A percentile compares a stretch with the other conserved stretches of the same genome.
Evolutionary conservation across 2,113 vertebrate genomes (phyloP).

Genomic region (Centropristis striata): DNA sequence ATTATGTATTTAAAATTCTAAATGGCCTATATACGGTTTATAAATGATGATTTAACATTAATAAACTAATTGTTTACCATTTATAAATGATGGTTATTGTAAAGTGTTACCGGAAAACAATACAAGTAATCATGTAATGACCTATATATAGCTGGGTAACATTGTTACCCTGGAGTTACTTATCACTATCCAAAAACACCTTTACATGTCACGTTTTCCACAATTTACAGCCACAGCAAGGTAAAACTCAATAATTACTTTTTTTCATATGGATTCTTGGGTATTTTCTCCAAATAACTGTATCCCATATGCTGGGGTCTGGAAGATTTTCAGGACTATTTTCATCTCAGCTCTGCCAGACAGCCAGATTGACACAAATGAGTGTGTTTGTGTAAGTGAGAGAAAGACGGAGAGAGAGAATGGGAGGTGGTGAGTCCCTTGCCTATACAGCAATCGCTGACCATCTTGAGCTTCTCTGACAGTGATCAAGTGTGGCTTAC

Average conservation of each 20-base stretch:
- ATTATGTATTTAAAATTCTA: too few species aligned
- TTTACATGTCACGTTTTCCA: neutral
- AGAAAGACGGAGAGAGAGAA: slow-evolving; percentile 18
- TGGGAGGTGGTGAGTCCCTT: slow-evolving; percentile 46
- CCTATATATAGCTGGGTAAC: neutral
- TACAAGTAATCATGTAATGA: slow-evolving; percentile 10
- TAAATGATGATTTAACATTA: too few species aligned
- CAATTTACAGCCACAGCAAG: neutral
- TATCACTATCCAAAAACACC: neutral
- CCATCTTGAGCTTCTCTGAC: slow-evolving; percentile 79
- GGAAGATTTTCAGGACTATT: slow-evolving; percentile 44
- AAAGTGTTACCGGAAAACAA: too few species aligned
- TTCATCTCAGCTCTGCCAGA: slow-evolving; percentile 47
- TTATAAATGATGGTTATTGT: too few species aligned
- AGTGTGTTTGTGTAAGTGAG: slow-evolving; percentile 45
- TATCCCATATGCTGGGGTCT: slow-evolving; percentile 1
- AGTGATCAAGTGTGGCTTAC: slow-evolving; percentile 86
- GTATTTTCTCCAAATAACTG: slow-evolving; percentile 13
- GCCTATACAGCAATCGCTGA: slow-evolving; percentile 69
- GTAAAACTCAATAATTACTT: neutral
- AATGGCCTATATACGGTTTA: too few species aligned
- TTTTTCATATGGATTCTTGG: neutral
- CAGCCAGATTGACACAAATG: slow-evolving; percentile 68
- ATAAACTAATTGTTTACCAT: too few species aligned
- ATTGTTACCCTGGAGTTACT: neutral